These are phyloP conservation scores for Neopipo cinnamomea DNA, from an alignment of 2,113 vertebrate genomes.

Conservation along the genomic window DNA sequence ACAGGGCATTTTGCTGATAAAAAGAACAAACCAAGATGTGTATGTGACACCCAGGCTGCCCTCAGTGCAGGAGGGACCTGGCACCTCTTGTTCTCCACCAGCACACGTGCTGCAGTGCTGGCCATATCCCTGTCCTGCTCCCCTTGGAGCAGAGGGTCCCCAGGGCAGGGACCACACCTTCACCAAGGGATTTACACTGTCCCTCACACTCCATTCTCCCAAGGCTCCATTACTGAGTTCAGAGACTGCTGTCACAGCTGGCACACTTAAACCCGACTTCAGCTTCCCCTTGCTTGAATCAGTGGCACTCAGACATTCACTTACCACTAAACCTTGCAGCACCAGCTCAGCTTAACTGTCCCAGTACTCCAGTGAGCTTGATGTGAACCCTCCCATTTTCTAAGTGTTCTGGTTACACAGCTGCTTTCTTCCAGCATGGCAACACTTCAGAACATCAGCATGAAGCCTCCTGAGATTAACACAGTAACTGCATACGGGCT, in stretches of 20 bases:
- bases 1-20: background rate
- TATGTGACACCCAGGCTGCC: background rate
- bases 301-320: background rate
- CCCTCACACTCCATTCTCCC: background rate
- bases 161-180: background rate
- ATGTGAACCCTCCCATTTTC: background rate
- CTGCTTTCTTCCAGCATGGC: background rate
- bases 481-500: background rate
- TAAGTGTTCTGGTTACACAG: background rate
- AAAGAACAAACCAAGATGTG: background rate
- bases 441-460: accelerated
- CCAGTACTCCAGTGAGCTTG: background rate
- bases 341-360: background rate
- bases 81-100: background rate
- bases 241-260: background rate
- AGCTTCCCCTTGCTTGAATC: background rate
- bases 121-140: background rate
- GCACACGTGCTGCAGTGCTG: background rate
- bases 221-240: background rate
- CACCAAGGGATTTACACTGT: background rate
- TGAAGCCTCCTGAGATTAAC: background rate
- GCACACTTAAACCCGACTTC: background rate
- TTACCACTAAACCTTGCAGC: background rate
- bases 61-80: background rate
- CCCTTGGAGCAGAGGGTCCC: background rate